Evolutionary conservation across 92 coral and sea anemone genomes (phyloP).

Genomic region (Palythoa grandis): DNA sequence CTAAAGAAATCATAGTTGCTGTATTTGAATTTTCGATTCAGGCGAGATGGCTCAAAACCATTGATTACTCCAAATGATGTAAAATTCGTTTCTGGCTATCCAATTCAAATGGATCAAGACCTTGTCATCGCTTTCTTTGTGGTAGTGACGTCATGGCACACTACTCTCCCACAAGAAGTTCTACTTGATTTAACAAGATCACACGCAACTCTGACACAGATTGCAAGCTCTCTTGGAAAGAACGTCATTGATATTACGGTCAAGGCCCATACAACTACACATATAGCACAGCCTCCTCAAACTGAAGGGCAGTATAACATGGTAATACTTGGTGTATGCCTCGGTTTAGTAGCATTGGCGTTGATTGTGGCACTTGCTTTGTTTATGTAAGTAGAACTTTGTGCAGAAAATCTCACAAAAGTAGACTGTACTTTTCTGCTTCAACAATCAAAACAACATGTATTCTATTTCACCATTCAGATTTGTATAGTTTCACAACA

Average conservation of each 20-base stretch:
- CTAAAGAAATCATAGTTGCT: no score
- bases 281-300: not conserved
- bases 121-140: conserved; percentile 31
- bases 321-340: conserved; percentile 10
- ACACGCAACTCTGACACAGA: not conserved
- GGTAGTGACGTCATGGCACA: not conserved
- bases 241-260: conserved; percentile 17
- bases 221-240: conserved; percentile 28
- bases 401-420: no score
- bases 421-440: no score
- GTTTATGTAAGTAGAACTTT: conserved; percentile 12
- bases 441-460: no score
- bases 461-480: no score
- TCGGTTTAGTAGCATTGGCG: not conserved
- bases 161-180: not conserved
- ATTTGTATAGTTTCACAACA: no score
- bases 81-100: conserved; percentile 20
- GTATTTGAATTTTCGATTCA: not conserved
- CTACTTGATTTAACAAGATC: not conserved
- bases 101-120: conserved; percentile 7
- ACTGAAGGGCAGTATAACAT: not conserved
- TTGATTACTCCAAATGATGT: not conserved
- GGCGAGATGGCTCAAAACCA: not conserved
- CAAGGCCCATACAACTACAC: not conserved
- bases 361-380: not conserved